Evolutionary conservation across 2,797 vertebrate genomes (phyloP).

Genomic region (Sebastolobus alascanus): DNA sequence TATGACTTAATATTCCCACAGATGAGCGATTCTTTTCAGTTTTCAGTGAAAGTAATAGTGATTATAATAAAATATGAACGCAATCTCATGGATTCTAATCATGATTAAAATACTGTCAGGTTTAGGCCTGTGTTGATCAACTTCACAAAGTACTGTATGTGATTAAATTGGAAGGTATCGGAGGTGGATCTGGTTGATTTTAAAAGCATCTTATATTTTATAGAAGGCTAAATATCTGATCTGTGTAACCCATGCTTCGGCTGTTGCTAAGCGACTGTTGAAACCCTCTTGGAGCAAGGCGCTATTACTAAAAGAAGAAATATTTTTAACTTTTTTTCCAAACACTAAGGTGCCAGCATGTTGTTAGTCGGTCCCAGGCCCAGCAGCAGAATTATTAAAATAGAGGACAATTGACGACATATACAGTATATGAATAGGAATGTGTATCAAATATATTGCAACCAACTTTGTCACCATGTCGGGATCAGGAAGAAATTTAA

Average conservation of each 20-base stretch:
- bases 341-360: slow-evolving; percentile 13
- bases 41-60: background rate
- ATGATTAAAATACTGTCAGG: background rate
- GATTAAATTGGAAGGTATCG: background rate
- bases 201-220: slow-evolving; percentile 21
- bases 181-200: slow-evolving; percentile 16
- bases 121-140: background rate
- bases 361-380: background rate
- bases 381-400: background rate
- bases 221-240: slow-evolving; percentile 39
- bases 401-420: background rate
- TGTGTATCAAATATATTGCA: background rate
- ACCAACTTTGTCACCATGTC: background rate
- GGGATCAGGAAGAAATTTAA: background rate
- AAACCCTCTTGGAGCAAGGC: slow-evolving; percentile 37
- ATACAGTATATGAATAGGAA: background rate
- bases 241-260: slow-evolving; percentile 33
- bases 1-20: background rate
- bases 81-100: background rate
- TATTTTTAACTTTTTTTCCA: slow-evolving; percentile 30
- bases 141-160: slow-evolving; percentile 5
- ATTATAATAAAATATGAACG: background rate
- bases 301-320: slow-evolving; percentile 31
- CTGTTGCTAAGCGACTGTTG: slow-evolving; percentile 69
- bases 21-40: background rate